Base-by-base conservation (phyloP, 1,140 invertebrate species). In the Bombus haemorrhoidalis region DNA sequence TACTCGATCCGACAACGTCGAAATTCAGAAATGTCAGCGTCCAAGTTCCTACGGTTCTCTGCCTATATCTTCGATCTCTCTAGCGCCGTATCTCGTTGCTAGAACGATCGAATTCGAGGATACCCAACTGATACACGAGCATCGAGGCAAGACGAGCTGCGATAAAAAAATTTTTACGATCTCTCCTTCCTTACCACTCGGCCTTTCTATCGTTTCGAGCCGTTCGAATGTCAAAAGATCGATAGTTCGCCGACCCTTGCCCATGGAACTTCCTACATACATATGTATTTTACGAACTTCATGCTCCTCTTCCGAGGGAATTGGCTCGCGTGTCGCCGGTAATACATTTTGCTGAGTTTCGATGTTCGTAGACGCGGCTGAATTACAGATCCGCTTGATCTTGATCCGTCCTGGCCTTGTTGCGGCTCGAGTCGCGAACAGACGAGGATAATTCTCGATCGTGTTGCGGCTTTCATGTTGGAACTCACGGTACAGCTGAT, bases 241-340 rank as follows among this genome's bases (percentile, higher is more conserved):
- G 83, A 85, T 85, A 85, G 83, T 85, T 37, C 76, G 34, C 41
- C 59, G 72, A 74, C 79, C 79, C 39, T n/a, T 57, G 74, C 68
- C 41, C n/a, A 18, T 34, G 8, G n/a, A 53, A 68, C 34, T 34
- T 83, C 47, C 47, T 43, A 41, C 34, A 43, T 77, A 28, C 28
- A 32, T 66, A 64, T 69, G n/a, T 66, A 64, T 69, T 83, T 77
- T 78, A 59, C 62, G 74, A 77, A 83, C 74, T 57, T 53, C n/a
- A 32, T 64, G 28, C 32, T 22, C 32, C 10, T 53, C 10, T 22
- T 34, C 5, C 39, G 32, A 64, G 73, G 43, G 68, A 81, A 59
- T 59, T 81, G 76, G n/a, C n/a, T 84, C 53, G 47, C 75, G 83
- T 84, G 75, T 71, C 83, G 47, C 64, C 34, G 69, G 77, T 83